Evolutionary conservation across 2,797 vertebrate genomes (phyloP), one percentile per base, ranked within the genome.

Genomic region (Sylvilagus floridanus): DNA sequence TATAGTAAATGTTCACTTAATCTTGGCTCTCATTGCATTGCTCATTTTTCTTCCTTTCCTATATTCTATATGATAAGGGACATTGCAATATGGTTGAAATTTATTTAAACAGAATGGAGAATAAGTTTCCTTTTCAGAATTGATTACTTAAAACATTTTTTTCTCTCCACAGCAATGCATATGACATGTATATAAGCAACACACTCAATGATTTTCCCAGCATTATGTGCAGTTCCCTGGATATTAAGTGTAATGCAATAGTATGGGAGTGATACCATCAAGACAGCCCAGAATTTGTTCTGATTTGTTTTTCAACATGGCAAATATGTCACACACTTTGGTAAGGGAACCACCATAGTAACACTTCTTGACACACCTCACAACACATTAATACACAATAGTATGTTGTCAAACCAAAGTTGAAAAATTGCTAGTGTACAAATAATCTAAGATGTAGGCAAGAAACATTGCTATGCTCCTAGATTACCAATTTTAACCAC

Each of bases 141-240:
- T 83, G 52, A 85, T 32, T 66, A 35, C 13, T 84, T 47, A 47
- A 47, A 47, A 47, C 42, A 47, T 47, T 47, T 47, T 42, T 47
- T 47, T n/a, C 19, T 5, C 7, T 47, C 1, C 7, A 84, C 5
- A 35, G 14, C 7, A 96, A 71, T 52, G 66, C 7, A 47, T 5
- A 8, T 62, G 22, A 81, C 62, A 91, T 83, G 91, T 90, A 91
- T 65, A 72, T 75, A 24, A 96, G 35, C 26, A 95, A 63, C 32
- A 89, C 35, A 79, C 3, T 60, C 21, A 54, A 42, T 84, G 22
- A 2, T 42, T 90, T 77, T 24, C 1, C 22, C 16, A 90, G 7
- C n/a, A 65, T 93, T 92, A 87, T 65, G 5, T 94, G 6, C 4
- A 84, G 60, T 76, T 93, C 32, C 28, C 22, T 63, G 50, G 62